Evolutionary conservation across 2,797 vertebrate genomes (phyloP).

Genomic region (Oreochromis grahami): DNA sequence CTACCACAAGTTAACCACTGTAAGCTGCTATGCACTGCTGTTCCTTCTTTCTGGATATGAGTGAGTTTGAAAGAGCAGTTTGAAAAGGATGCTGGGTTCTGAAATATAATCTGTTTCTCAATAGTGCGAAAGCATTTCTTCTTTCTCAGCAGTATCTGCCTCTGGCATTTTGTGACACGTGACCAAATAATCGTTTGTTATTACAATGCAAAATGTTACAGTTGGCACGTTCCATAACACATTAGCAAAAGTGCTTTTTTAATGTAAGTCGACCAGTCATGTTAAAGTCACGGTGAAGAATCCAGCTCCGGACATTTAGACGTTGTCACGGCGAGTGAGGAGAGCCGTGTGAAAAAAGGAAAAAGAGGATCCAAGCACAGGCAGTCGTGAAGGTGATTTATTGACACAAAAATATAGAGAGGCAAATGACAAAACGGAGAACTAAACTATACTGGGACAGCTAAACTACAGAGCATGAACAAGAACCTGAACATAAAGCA

Average conservation of each 20-base stretch:
- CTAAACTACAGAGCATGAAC: too few relatives aligned
- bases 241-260: rapidly evolving
- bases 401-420: too few relatives aligned
- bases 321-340: too few relatives aligned
- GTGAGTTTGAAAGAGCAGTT: not conserved
- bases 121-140: not conserved
- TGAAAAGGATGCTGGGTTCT: not conserved
- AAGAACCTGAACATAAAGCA: too few relatives aligned
- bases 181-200: not conserved
- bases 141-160: not conserved
- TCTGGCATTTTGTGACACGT: not conserved
- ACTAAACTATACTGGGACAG: too few relatives aligned
- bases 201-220: not conserved
- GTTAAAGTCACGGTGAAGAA: not conserved
- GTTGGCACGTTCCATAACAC: not conserved
- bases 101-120: not conserved
- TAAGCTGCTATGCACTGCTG: not conserved
- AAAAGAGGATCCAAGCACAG: too few relatives aligned
- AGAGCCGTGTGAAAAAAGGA: too few relatives aligned
- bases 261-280: too few relatives aligned
- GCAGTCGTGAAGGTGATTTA: too few relatives aligned
- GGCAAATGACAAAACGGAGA: too few relatives aligned
- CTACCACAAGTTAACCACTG: not conserved
- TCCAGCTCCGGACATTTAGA: not conserved
- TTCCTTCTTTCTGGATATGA: not conserved